Percentiles rank a stretch among this genome's conserved stretches.
phyloP scores from a whole-genome alignment of 2,797 vertebrate species.

The Onychomys arenicola region DNA sequence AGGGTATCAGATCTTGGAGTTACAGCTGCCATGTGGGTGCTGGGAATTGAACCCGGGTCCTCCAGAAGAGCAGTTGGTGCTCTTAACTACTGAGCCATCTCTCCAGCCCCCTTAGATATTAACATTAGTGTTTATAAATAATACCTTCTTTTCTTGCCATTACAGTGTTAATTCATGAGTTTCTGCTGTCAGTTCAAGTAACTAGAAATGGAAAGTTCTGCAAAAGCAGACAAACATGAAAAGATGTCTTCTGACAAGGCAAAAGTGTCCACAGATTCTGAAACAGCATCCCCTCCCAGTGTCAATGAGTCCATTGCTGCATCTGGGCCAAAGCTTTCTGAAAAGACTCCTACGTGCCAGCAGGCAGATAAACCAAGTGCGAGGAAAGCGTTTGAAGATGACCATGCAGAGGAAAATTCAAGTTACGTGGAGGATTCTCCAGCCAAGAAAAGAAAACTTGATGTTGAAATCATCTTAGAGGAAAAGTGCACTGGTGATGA shows the following conservation, averaged over 20 bases:
- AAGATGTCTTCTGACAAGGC: slow-evolving; percentile 79
- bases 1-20: too few relatives aligned
- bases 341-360: slow-evolving; percentile 57
- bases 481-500: slow-evolving; percentile 65
- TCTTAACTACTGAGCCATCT: too few relatives aligned
- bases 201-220: slow-evolving; percentile 83
- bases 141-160: slow-evolving; percentile 54
- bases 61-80: too few relatives aligned
- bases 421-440: slow-evolving; percentile 54
- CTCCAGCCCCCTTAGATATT: slow-evolving; percentile 19
- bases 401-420: slow-evolving; percentile 70
- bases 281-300: slow-evolving; percentile 55
- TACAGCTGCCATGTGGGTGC: too few relatives aligned
- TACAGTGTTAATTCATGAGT: slow-evolving; percentile 72
- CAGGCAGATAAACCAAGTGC: slow-evolving; percentile 37
- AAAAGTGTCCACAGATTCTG: slow-evolving; percentile 55
- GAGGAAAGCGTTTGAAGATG: slow-evolving; percentile 79
- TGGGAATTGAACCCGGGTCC: too few relatives aligned
- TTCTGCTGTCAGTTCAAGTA: slow-evolving; percentile 51
- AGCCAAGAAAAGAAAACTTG: slow-evolving; percentile 71
- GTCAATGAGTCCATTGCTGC: slow-evolving; percentile 65
- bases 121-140: slow-evolving; percentile 35
- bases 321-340: slow-evolving; percentile 66
- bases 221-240: slow-evolving; percentile 77
- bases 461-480: slow-evolving; percentile 64